A percentile compares a stretch with the other conserved stretches of the same genome.
Conservation (phyloP, 2,113 vertebrate species). For the Sorex araneus region DNA sequence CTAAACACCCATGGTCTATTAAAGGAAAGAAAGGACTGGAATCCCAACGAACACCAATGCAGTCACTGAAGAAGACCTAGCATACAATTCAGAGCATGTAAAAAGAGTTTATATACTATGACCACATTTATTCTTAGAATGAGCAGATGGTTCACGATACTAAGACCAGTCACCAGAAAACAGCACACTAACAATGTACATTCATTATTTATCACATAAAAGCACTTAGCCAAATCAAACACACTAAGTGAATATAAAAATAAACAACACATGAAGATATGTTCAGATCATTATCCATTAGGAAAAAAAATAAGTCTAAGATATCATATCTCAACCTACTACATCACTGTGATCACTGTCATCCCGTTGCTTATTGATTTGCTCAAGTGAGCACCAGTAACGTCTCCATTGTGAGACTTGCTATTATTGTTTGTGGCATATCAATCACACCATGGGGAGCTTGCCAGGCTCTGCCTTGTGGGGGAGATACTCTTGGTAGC, state of each 20-base stretch:
- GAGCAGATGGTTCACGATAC: neutral
- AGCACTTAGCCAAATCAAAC: neutral
- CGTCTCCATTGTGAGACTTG: too few relatives aligned
- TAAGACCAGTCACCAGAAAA: neutral
- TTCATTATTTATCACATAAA: neutral
- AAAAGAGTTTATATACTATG: neutral
- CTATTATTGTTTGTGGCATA: too few relatives aligned
- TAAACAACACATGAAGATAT: neutral
- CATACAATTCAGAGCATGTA: neutral
- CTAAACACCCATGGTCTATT: too few relatives aligned
- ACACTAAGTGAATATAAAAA: constrained; percentile 1
- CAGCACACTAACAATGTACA: neutral
- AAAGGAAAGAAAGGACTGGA: too few relatives aligned
- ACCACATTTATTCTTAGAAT: constrained; percentile 3
- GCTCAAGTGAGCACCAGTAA: too few relatives aligned
- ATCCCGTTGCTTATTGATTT: too few relatives aligned
- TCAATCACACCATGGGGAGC: too few relatives aligned
- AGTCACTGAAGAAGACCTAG: neutral
- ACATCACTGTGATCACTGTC: too few relatives aligned
- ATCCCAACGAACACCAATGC: too few relatives aligned
- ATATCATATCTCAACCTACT: neutral
- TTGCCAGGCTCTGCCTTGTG: too few relatives aligned
- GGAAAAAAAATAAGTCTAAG: constrained; percentile 41
- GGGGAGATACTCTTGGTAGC: too few relatives aligned
- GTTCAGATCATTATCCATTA: neutral